Evolutionary conservation across 1,140 invertebrate genomes (phyloP).

Genomic region (Palaemon carinicauda): DNA sequence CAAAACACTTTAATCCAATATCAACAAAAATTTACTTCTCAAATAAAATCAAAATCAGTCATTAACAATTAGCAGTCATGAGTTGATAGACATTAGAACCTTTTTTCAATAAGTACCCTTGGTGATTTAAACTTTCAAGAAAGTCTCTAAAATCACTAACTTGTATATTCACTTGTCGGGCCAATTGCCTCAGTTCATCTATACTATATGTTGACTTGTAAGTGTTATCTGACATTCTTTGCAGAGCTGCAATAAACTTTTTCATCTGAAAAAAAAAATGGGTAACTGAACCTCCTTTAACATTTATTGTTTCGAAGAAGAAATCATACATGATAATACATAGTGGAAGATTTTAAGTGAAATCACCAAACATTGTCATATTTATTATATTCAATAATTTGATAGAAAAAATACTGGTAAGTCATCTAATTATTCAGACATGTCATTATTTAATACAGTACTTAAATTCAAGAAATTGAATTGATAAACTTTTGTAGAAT

Average conservation of each 20-base stretch:
- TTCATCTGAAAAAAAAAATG: conserved; percentile 71
- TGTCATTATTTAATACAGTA: too few relatives aligned
- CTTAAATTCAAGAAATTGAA: too few relatives aligned
- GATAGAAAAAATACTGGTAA: too few relatives aligned
- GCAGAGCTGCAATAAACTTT: conserved; percentile 77
- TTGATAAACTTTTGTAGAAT: too few relatives aligned
- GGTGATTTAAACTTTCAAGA: conserved; percentile 80
- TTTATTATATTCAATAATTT: too few relatives aligned
- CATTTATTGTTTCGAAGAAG: background rate
- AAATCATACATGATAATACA: too few relatives aligned
- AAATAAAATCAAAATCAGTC: background rate
- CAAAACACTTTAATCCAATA: too few relatives aligned
- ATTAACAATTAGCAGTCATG: conserved; percentile 50
- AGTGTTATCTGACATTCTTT: conserved; percentile 71
- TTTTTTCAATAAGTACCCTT: conserved; percentile 86
- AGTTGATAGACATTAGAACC: conserved; percentile 80
- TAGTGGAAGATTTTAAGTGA: too few relatives aligned
- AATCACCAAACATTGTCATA: too few relatives aligned
- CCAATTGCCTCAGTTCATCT: conserved; percentile 79
- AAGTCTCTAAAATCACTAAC: conserved; percentile 72
- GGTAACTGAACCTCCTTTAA: background rate
- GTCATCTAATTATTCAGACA: too few relatives aligned
- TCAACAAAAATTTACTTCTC: too few relatives aligned
- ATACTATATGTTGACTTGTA: conserved; percentile 77
- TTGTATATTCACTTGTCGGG: conserved; percentile 72